Base-by-base conservation (phyloP, 2,797 vertebrate species). In the Falco novaeseelandiae region DNA sequence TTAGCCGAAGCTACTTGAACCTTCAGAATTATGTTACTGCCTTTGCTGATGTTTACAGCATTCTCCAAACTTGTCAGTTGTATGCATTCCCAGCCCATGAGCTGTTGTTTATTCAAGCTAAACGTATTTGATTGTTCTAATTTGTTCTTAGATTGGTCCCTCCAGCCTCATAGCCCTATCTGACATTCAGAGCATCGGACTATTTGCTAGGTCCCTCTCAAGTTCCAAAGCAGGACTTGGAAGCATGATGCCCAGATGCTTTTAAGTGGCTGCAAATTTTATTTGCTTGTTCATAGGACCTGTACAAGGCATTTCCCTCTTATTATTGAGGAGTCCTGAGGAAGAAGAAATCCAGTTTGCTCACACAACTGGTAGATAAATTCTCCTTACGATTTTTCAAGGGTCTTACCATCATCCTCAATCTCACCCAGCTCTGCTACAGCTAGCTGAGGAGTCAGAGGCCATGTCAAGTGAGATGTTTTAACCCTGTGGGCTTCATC, bases 1-100 rank as follows among this genome's bases (percentile, higher is more conserved):
- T 89, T 59, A 84, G 44, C 29, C 72, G 54, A 90, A 90, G 83
- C 83, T 84, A 73, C 71, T 83, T 65, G 81, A 96, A 89, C 46
- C 38, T 89, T 84, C 83, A 91, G 79, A 96, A 87, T 87, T 83
- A 90, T 80, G 57, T 55, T 46, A 32, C 59, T 84, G 62, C 25
- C 44, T 95, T 94, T 92, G 38, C 71, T 87, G 78, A 78, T 77
- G 62, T 92, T 96, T 96, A 92, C 49, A 94, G 67, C 46, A 48
- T 70, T 92, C 74, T 90, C 83, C 81, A 73, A 63, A 91, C 81
- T 93, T 87, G 73, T 80, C 74, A 63, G 73, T 62, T 95, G 62
- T 77, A 66, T 49, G 48, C 78, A 74, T 85, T 93, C 86, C 65
- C 78, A 92, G 49, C 19, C 46, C 69, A 62, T 78, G 84, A 94